Evolutionary conservation across 1,140 invertebrate species (phyloP).

Genomic region (Apis florea): DNA sequence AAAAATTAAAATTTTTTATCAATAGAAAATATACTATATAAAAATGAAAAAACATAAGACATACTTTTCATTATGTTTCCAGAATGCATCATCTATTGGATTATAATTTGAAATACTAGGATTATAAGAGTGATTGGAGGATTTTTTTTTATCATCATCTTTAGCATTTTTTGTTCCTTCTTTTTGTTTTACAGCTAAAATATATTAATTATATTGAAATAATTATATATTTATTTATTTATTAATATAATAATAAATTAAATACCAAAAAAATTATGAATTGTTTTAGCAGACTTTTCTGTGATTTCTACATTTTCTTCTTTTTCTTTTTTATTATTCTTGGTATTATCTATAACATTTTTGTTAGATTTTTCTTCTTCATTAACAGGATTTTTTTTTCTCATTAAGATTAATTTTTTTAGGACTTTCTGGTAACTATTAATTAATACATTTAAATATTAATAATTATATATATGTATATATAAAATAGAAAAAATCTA

Average conservation of each 20-base stretch:
- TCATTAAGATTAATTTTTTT: constrained; percentile 27
- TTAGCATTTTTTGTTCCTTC: constrained; percentile 30
- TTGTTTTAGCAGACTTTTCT: constrained; percentile 46
- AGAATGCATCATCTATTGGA: constrained; percentile 94
- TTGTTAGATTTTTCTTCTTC: constrained; percentile 1
- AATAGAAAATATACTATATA: neutral
- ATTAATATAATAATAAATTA: neutral
- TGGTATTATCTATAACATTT: neutral
- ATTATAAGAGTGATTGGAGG: constrained; percentile 83
- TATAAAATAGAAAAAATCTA: neutral
- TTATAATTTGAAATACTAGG: constrained; percentile 90
- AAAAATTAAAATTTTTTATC: constrained; percentile 57
- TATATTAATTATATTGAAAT: neutral
- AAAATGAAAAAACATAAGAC: constrained; percentile 33
- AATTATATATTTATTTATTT: neutral
- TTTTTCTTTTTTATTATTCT: neutral
- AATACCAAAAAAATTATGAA: constrained; percentile 63
- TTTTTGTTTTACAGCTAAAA: constrained; percentile 63
- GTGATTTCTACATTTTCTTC: neutral
- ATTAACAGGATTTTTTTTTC: neutral
- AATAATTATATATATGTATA: constrained; percentile 5
- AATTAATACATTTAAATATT: constrained; percentile 19
- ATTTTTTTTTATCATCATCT: constrained; percentile 48
- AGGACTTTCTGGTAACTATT: constrained; percentile 54
- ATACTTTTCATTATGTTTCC: constrained; percentile 89